Conservation (phyloP, 64 coral and sea anemone species). For the Montipora sp. region DNA sequence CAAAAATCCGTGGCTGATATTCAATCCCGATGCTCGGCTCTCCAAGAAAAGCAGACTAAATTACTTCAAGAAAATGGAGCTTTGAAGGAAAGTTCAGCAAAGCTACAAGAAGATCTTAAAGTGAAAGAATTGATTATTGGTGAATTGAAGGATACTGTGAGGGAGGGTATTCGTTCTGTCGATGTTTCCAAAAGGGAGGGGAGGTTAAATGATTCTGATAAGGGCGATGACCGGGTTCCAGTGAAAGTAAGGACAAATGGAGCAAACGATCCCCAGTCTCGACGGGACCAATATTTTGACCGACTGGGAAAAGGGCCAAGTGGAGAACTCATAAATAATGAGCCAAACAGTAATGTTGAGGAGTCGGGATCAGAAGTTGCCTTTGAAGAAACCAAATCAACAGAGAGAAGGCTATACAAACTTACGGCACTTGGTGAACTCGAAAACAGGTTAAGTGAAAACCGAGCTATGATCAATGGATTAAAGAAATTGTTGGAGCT, state of each 20-base stretch:
- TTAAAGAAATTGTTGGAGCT: conserved; percentile 12
- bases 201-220: not conserved
- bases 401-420: not conserved
- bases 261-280: not conserved
- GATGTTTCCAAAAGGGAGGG: conserved; percentile 27
- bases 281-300: not conserved
- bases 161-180: conserved; percentile 21
- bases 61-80: conserved; percentile 41
- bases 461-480: not conserved
- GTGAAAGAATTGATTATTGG: conserved; percentile 44
- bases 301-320: not conserved
- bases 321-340: not conserved
- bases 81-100: conserved; percentile 20
- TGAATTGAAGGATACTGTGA: conserved; percentile 31
- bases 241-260: not conserved
- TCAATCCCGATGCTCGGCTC: conserved; percentile 29
- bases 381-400: not conserved
- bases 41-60: conserved; percentile 38
- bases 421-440: conserved; percentile 10
- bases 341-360: not conserved
- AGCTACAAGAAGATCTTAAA: conserved; percentile 18
- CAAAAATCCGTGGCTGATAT: conserved; percentile 70
- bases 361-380: not conserved
- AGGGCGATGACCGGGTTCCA: not conserved
- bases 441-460: conserved; percentile 16